Evolutionary conservation across 2,797 vertebrate species (phyloP).

Genomic region (Amblyraja radiata): DNA sequence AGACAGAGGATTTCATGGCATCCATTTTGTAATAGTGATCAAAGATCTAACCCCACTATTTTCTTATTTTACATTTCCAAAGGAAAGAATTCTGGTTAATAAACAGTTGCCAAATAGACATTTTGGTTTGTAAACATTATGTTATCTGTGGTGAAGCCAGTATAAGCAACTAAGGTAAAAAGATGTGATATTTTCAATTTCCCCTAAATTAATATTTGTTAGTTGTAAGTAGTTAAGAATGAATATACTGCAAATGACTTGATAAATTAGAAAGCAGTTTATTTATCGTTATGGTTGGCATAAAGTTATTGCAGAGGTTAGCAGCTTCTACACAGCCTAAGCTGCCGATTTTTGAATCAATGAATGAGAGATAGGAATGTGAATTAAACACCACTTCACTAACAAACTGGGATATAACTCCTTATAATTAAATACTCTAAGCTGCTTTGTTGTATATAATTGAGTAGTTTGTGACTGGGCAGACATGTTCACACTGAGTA

Average conservation of each 20-base stretch:
- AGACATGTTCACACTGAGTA: background rate
- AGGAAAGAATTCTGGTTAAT: background rate
- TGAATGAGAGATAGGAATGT: conserved; percentile 58
- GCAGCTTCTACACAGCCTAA: conserved; percentile 65
- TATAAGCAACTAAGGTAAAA: background rate
- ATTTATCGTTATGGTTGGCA: conserved; percentile 52
- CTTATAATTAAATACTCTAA: conserved; percentile 56
- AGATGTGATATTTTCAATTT: background rate
- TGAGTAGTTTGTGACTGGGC: conserved; percentile 45
- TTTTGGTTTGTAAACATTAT: background rate
- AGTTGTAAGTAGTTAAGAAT: background rate
- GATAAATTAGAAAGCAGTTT: conserved; percentile 57
- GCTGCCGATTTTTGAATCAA: conserved; percentile 63
- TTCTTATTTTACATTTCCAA: background rate
- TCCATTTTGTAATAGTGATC: no score
- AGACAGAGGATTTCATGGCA: no score
- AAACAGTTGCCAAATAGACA: background rate
- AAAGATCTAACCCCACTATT: background rate
- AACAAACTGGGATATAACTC: conserved; percentile 57
- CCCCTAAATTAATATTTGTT: background rate
- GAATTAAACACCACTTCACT: conserved; percentile 66
- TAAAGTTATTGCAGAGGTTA: conserved; percentile 51
- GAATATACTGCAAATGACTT: conserved; percentile 46
- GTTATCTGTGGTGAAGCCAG: background rate
- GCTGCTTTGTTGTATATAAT: conserved; percentile 57